Evolutionary conservation across 2,113 vertebrate genomes (phyloP).

Genomic region (Jacana jacana): DNA sequence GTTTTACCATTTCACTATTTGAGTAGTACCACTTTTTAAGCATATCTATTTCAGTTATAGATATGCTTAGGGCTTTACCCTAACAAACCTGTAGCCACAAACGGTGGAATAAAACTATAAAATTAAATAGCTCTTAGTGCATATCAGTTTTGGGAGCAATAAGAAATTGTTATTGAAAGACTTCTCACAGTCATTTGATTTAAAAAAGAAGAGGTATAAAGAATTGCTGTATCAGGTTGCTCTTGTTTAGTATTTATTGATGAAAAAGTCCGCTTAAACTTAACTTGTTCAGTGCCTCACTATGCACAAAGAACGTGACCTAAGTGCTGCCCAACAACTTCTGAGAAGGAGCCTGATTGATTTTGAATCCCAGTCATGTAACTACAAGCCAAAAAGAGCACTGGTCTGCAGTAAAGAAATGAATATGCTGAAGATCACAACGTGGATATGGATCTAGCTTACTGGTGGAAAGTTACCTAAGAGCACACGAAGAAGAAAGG

Average conservation of each 20-base stretch:
- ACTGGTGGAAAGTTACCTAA: background rate
- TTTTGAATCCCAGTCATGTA: slow-evolving; percentile 9
- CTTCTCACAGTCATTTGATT: background rate
- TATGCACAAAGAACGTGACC: background rate
- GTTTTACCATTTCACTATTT: background rate
- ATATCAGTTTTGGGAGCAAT: background rate
- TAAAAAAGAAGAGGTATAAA: background rate
- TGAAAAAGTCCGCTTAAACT: background rate
- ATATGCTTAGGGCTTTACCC: background rate
- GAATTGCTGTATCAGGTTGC: background rate
- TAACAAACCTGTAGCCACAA: background rate
- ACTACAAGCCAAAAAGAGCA: background rate
- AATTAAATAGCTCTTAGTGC: background rate
- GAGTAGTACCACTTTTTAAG: background rate
- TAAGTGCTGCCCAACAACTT: background rate
- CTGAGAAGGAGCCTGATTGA: background rate
- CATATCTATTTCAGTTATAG: background rate
- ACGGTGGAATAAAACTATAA: background rate
- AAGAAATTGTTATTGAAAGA: background rate
- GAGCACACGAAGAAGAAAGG: background rate
- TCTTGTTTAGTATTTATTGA: background rate
- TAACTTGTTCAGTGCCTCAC: background rate
- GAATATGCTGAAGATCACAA: background rate
- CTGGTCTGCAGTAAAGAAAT: background rate
- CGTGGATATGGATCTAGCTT: background rate